These are phyloP conservation scores for Campylomormyrus numenius DNA, from an alignment of 2,113 vertebrate species.

Conservation along the genomic window DNA sequence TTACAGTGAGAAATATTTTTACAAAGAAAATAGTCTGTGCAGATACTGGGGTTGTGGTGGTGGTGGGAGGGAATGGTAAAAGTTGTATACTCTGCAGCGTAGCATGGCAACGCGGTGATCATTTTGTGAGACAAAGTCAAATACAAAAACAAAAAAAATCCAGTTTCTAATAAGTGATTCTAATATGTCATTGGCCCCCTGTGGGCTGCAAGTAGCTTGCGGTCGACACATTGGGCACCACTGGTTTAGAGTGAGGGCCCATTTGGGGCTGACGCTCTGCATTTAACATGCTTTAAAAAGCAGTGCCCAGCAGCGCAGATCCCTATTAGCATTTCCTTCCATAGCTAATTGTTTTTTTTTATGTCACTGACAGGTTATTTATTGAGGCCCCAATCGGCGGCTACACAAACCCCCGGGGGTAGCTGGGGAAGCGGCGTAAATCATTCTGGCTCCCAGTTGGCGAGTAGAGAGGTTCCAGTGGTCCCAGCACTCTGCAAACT, in stretches of 20 bases:
- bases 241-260: not conserved
- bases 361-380: not conserved
- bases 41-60: not conserved
- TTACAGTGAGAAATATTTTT: not conserved
- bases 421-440: not conserved
- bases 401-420: not conserved
- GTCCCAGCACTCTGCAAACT: conserved; percentile 22
- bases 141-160: not conserved
- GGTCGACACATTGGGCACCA: not conserved
- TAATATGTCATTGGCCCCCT: not conserved
- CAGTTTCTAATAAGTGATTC: not conserved
- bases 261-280: not conserved
- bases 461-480: not conserved
- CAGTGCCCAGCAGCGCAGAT: not conserved
- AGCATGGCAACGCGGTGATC: not conserved
- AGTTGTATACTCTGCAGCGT: not conserved
- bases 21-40: no score
- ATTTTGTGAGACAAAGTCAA: not conserved
- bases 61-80: not conserved
- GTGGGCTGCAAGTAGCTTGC: not conserved
- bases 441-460: not conserved
- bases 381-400: not conserved
- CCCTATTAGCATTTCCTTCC: not conserved
- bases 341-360: not conserved
- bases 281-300: not conserved